Base-by-base conservation (phyloP, 2,113 vertebrate species). In the Strix uralensis region DNA sequence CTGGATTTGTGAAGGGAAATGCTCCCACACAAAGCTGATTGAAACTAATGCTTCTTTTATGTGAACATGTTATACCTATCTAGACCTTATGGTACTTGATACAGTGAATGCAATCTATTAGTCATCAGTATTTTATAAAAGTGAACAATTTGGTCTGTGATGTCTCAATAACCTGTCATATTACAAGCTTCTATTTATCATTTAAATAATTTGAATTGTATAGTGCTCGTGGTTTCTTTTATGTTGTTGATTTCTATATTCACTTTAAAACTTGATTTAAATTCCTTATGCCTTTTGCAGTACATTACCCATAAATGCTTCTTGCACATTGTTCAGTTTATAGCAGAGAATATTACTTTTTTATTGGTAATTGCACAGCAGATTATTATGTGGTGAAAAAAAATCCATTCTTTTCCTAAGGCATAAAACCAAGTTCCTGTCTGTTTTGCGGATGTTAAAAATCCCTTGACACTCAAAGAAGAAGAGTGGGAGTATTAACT, bases 351-450 rank as follows among this genome's bases (percentile, higher is more conserved):
- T 98, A 98, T 98, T 98, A 95, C 96, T 98, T 98, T 98, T 98
- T 97, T 97, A 98, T 97, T 98, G 96, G 98, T 98, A 98, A 98
- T 98, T 98, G 97, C 96, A 92, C 92, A 95, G 91, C 96, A 97
- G 97, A 98, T 98, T 97, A 98, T 98, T 98, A 96, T 96, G 97
- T 98, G 98, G 96, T 90, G 82, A 88, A 98, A 98, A 98, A 98
- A 98, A 96, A 91, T 86, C 94, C 93, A 97, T 98, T 98, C 96
- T 98, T 97, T 97, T 98, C 90, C 97, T 96, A 96, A 98, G 98
- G 98, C 98, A 98, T 98, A 98, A 98, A 97, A 97, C 98, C 98
- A 98, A 98, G 98, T 98, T 98, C 97, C 98, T 98, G 98, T 98
- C 98, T 98, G 95, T 97, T 97, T 95, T 98, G 97, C 97, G 98